Evolutionary conservation across 53 echinoderm and acorn worm genomes (phyloP), one percentile per base, ranked within the genome.

Genomic region (Mesocentrotus franciscanus): DNA sequence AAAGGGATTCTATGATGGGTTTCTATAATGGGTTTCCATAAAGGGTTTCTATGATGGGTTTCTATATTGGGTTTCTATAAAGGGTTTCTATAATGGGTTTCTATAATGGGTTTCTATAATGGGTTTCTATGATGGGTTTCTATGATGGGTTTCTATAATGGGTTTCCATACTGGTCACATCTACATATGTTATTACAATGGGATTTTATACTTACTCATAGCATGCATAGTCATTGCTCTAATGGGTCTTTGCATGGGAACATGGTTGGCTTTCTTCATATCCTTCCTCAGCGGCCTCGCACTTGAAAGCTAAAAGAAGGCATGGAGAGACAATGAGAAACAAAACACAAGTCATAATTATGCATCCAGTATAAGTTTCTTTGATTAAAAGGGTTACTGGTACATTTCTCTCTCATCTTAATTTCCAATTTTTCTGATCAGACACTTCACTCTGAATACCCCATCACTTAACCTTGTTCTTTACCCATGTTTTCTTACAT

Each of bases 251-350:
- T 96, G 98, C 95, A 98, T 92, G n/a, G 98, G 97, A 15, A 97
- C 96, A 62, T 97, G 97, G 90, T 98, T 98, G 26, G 94, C 97
- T 94, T 98, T 98, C 96, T 98, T 98, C 96, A 98, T 97, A 84
- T 98, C 97, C 96, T 98, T 98, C 70, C 98, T 96, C 71, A 98
- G 94, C 33, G 98, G 98, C 64, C 98, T 92, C 9, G 98, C 97
- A 96, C 98, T 98, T 62, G 97, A 98, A 61, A 98, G 92, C 98
- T 98, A 62, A 78, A 61, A 33, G 57, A 72, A 27, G 61, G 9
- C n/a, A 60, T 6, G 76, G 7, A 94, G 42, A 83, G 57, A 92
- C 58, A 95, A 84, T 81, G 16, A 92, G n/a, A 90, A 34, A 90
- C 14, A 62, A 27, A 34, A 30, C 32, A 91, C 22, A 60, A 14